Evolutionary conservation across 2,113 vertebrate species (phyloP), one percentile per base, ranked within the genome.

Genomic region (Lophotis ruficrista): DNA sequence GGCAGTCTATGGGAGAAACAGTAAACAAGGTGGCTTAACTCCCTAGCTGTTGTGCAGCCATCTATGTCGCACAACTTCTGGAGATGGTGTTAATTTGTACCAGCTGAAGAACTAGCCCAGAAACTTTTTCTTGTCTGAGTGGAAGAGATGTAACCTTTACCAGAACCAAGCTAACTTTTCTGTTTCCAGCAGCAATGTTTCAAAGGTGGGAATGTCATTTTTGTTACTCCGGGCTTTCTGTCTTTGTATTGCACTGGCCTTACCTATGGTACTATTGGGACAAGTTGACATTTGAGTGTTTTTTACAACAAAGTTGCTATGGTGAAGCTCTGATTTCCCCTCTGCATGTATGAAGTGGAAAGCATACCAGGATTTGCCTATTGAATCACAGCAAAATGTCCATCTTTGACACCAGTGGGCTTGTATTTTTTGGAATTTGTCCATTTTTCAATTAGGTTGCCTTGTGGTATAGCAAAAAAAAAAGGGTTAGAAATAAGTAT

Each of bases 301-400:
- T 95, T 91, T 83, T 53, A 78, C 83, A 89, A 79, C 27, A 64
- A 95, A 97, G 93, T 96, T 97, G 87, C 92, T 97, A 90, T 95
- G 90, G 87, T 90, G 88, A 96, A 97, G 91, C 60, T 93, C 78
- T 70, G 31, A 86, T 93, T 96, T 92, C 31, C 16, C 30, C 54
- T 94, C 53, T 77, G 62, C 38, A 25, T 58, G 37, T 38, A n/a
- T 75, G 53, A 88, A 94, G 66, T 58, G 33, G 38, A 81, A 95
- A 88, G 45, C 70, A 79, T 92, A 75, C 30, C 35, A 81, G 66
- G 76, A 94, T 93, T 69, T 96, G 68, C 66, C 73, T 87, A 10
- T 37, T 85, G 62, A 85, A 89, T 91, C n/a, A 54, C 53, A 77
- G 70, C 21, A 92, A 90, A 86, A 89, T 69, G 35, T 79, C 82